Base-by-base conservation (phyloP, 2,888 invertebrate species). In the Diaphora mendica region DNA sequence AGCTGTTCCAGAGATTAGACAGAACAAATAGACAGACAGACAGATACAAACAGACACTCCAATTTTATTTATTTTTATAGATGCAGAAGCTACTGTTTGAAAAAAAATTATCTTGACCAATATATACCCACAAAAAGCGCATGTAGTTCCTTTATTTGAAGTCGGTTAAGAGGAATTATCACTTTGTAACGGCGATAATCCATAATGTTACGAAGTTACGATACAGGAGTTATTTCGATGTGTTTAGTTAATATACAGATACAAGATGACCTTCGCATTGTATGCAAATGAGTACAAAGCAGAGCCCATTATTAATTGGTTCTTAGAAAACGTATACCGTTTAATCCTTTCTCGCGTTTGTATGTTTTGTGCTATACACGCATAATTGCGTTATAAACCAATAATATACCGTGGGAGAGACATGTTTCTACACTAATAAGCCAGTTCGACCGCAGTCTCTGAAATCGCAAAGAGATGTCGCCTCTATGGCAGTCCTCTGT, bases 231-330 rank as follows among this genome's bases (percentile, higher is more conserved):
- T 42, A 62, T 30, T 42, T 70, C 48, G 51, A 64, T 62, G 30
- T 62, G 30, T 62, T 30, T 30, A 62, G 62, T 62, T 30, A 62
- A 62, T 62, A 15, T 62, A 30, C 30, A 62, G 62, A 62, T 62
- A 62, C 30, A 62, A 62, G 62, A 62, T 62, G 62, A 62, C 62
- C 62, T 62, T 62, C 62, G 62, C 26, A 62, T 62, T 62, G 62
- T 62, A 62, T 62, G 62, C 62, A 62, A 62, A 62, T 62, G 62
- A 62, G 30, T 62, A 62, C 62, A 62, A 62, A 62, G 62, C 62
- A 30, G 2, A 62, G 26, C 62, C 62, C 62, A 62, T 62, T 62
- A 62, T 62, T 62, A 62, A 62, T 62, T 62, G 30, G 62, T 62
- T 62, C 62, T 30, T 62, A 62, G 62, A 30, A 62, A 62, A 30